These are phyloP conservation scores for Lobophora halterata DNA, from an alignment of 2,888 invertebrate genomes.

Conservation along the genomic window DNA sequence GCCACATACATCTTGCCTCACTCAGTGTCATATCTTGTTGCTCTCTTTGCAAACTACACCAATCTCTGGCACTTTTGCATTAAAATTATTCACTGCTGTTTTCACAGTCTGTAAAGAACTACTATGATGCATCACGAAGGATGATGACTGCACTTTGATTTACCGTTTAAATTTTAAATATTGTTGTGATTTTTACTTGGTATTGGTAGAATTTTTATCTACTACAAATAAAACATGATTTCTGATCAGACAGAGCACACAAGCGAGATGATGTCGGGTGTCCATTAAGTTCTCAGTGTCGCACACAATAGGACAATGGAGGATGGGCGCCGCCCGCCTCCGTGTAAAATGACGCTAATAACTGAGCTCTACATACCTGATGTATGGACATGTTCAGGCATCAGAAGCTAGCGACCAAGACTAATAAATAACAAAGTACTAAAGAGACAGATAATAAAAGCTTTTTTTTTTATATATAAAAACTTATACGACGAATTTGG, in stretches of 20 bases:
- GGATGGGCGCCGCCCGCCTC: constrained; percentile 45
- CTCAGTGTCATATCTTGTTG: constrained; percentile 60
- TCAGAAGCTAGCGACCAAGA: no score
- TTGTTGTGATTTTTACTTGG: background rate
- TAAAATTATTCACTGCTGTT: constrained; percentile 12
- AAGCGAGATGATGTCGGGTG: constrained; percentile 37
- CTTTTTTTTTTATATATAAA: background rate
- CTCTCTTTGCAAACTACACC: constrained; percentile 44
- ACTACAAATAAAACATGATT: no score
- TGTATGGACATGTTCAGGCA: constrained; percentile 12
- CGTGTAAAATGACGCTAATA: constrained; percentile 56
- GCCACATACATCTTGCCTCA: constrained; percentile 69
- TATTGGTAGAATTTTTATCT: no score
- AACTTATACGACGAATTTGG: no score
- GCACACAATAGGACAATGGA: constrained; percentile 62
- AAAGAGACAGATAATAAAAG: background rate
- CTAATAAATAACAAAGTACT: no score
- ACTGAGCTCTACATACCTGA: constrained; percentile 20
- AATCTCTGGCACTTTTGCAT: constrained; percentile 17
- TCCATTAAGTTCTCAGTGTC: constrained; percentile 75
- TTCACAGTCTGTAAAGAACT: constrained; percentile 7
- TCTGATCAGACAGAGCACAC: constrained; percentile 4
- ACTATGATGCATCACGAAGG: constrained; percentile 7
- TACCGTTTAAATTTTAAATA: background rate
- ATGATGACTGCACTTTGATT: no score